Percentiles rank a stretch among this genome's conserved stretches.
phyloP scores from a whole-genome alignment of 2,113 vertebrate genomes.

The Chaetodon trifascialis region DNA sequence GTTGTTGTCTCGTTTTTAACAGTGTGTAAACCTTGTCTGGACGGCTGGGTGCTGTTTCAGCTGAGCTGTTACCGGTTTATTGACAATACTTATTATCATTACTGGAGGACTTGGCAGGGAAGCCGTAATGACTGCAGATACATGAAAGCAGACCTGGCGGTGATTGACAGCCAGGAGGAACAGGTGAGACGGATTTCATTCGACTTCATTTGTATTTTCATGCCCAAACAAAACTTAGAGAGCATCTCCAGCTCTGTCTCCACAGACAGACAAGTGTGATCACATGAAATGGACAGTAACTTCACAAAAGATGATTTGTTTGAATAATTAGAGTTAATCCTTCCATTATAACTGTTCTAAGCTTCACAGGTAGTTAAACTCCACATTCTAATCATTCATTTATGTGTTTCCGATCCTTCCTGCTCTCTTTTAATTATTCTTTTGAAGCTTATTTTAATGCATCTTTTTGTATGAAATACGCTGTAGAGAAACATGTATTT shows the following conservation, averaged over 20 bases:
- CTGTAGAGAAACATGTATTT: background rate
- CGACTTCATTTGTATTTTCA: background rate
- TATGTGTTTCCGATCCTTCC: background rate
- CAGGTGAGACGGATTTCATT: slow-evolving; percentile 44
- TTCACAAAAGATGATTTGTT: background rate
- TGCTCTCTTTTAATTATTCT: no score
- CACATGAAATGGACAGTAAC: background rate
- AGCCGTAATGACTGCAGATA: background rate
- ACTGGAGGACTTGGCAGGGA: accelerated
- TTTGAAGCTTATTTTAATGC: no score
- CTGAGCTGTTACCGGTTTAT: slow-evolving; percentile 44
- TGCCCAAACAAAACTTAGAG: no score
- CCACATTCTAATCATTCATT: background rate
- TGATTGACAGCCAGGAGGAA: slow-evolving; percentile 59
- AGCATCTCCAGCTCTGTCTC: background rate
- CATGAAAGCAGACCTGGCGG: slow-evolving; percentile 23
- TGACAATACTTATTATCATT: accelerated
- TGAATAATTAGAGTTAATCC: background rate
- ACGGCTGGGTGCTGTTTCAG: slow-evolving; percentile 56
- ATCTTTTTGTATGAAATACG: background rate
- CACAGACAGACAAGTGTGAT: background rate
- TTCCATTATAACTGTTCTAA: background rate
- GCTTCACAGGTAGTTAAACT: no score
- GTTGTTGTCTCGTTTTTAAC: background rate
- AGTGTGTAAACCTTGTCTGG: slow-evolving; percentile 64